Conservation (phyloP, 1,140 invertebrate species). For the Drosophila murphyi region DNA sequence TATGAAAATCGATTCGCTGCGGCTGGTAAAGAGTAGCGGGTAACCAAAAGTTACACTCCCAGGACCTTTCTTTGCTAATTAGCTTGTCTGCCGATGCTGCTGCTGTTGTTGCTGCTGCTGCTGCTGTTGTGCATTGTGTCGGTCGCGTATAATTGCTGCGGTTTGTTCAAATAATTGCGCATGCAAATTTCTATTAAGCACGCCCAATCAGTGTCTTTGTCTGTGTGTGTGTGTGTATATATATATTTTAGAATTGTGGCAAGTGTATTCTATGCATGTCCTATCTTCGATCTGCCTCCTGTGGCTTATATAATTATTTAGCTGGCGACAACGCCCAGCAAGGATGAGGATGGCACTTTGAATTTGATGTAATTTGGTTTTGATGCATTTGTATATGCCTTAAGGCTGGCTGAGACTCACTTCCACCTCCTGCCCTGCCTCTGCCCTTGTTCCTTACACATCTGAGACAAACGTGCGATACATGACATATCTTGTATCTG, state of each 20-base stretch:
- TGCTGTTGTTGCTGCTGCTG: constrained; percentile 36
- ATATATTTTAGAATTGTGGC: no score
- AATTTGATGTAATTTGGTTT: constrained; percentile 78
- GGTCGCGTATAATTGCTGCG: constrained; percentile 76
- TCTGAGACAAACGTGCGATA: constrained; percentile 64
- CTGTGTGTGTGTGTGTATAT: constrained; percentile 27
- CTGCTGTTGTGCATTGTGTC: constrained; percentile 53
- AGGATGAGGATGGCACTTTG: constrained; percentile 35
- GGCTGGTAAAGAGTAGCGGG: constrained; percentile 37
- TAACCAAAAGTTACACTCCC: constrained; percentile 4
- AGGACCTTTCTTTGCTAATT: constrained; percentile 71
- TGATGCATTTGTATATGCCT: constrained; percentile 54
- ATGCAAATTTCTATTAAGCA: constrained; percentile 81
- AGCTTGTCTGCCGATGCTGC: constrained; percentile 58
- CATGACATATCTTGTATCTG: constrained; percentile 82
- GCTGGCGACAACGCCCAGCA: constrained; percentile 32
- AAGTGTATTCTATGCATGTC: constrained; percentile 64
- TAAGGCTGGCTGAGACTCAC: neutral
- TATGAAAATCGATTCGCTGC: constrained; percentile 72
- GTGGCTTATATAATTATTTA: constrained; percentile 78
- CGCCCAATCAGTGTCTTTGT: constrained; percentile 32
- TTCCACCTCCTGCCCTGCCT: constrained; percentile 7
- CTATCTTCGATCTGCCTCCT: constrained; percentile 73
- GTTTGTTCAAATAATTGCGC: constrained; percentile 83
- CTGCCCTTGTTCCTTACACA: constrained; percentile 1